phyloP scores from a whole-genome alignment of 1,140 invertebrate species.

The Drosophila littoralis region DNA sequence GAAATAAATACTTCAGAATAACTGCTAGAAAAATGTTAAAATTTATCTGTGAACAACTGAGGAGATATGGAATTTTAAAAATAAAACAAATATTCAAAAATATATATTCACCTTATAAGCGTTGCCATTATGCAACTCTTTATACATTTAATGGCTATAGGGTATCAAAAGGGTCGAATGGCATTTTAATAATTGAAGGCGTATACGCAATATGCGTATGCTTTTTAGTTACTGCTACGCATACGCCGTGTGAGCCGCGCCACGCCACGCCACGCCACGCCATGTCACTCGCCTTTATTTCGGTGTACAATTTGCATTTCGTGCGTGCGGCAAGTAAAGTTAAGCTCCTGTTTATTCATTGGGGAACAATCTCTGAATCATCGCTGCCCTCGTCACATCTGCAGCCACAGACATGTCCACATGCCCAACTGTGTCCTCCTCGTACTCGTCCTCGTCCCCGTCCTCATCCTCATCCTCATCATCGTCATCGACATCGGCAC shows the following conservation, averaged over 20 bases:
- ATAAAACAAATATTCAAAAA: too few relatives aligned
- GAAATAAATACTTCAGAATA: too few relatives aligned
- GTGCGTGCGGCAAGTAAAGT: conserved; percentile 26
- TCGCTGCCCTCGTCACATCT: conserved; percentile 16
- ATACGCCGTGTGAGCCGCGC: conserved; percentile 38
- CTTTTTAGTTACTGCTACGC: conserved; percentile 48
- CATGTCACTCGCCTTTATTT: conserved; percentile 33
- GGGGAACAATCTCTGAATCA: conserved; percentile 58
- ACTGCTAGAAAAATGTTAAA: too few relatives aligned
- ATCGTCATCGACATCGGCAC: conserved; percentile 2
- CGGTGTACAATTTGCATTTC: conserved; percentile 43
- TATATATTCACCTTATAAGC: not conserved
- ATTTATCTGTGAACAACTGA: too few relatives aligned
- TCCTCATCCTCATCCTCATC: conserved; percentile 1
- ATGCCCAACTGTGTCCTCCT: conserved; percentile 16
- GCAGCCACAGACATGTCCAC: not conserved
- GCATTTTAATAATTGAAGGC: conserved; percentile 53
- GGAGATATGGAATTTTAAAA: too few relatives aligned
- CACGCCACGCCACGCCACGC: not conserved
- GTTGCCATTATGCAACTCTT: not conserved
- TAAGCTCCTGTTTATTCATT: conserved; percentile 51
- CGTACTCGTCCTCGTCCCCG: conserved; percentile 6
- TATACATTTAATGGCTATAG: not conserved
- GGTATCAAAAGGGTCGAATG: conserved; percentile 2
- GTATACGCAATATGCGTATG: conserved; percentile 46